Evolutionary conservation across 2,888 invertebrate genomes (phyloP), one percentile per base, ranked within the genome.

Genomic region (Alcis repandata): DNA sequence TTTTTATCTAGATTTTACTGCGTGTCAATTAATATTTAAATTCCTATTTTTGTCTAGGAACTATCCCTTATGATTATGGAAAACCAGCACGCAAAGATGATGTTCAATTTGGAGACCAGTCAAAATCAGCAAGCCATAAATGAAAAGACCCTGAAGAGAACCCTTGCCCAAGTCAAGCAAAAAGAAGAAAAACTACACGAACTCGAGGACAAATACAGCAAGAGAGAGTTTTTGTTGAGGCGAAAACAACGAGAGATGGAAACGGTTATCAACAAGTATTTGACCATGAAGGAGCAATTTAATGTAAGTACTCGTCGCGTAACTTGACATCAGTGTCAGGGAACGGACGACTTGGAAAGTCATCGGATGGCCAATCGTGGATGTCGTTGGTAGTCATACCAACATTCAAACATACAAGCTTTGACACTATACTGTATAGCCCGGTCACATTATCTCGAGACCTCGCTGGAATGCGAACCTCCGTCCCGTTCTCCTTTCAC

Each of bases 31-130:
- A n/a, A n/a, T n/a, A n/a, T n/a, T n/a, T n/a, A n/a, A n/a, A n/a
- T n/a, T n/a, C n/a, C n/a, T 27, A 27, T 11, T 51, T 27, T 20
- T 9, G 32, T 49, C 13, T 79, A 94, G 90, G 96, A 96, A 87
- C 88, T 95, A 65, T 74, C 88, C 4, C 75, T 95, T 43, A 88
- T 90, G 65, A 81, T 91, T 58, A 88, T 93, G 72, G 95, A 96
- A 80, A 95, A 95, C 72, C 88, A 92, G 41, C 94, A 94, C 72
- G 95, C 95, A 0, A 94, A 93, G 69, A 82, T 94, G 63, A 83
- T 94, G 79, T 87, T 92, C 70, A 95, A 95, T 78, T 94, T 94
- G 59, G 96, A 95, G 76, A 92, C 90, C 68, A 91, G 90, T 63
- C 86, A 84, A 63, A 92, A 75, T 70, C 88, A 75, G 49, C 94